Percentiles rank a stretch among this genome's conserved stretches.
phyloP scores from a whole-genome alignment of 1,140 invertebrate species.

The Brachionus manjavacas region DNA sequence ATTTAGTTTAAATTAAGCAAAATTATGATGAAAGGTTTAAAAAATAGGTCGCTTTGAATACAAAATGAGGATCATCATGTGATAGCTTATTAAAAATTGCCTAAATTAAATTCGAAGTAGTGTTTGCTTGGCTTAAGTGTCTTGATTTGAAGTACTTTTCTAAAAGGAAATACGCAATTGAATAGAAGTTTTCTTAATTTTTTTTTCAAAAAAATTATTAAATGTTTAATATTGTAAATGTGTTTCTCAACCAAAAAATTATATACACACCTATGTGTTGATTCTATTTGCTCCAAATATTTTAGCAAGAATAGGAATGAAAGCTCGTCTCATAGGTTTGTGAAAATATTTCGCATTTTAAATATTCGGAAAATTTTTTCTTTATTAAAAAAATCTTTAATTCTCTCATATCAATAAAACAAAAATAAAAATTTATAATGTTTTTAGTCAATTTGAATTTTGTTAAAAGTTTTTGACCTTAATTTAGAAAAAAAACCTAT shows the following conservation, averaged over 20 bases:
- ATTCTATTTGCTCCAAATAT: neutral
- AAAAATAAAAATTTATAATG: neutral
- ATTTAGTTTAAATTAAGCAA: neutral
- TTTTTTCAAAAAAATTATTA: neutral
- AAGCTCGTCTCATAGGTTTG: neutral
- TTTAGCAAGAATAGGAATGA: neutral
- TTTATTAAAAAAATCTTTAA: neutral
- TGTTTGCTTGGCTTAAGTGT: neutral
- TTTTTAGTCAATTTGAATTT: neutral
- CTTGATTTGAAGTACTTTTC: neutral
- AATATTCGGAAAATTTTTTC: neutral
- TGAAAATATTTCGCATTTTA: neutral
- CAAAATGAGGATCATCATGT: neutral
- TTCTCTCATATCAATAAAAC: neutral
- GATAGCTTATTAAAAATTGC: neutral
- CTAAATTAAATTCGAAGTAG: neutral
- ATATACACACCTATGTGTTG: neutral
- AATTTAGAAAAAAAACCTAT: no score
- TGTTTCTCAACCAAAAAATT: no score
- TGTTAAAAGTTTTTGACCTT: no score
- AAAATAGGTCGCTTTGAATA: neutral
- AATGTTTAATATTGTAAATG: no score
- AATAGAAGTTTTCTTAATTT: neutral
- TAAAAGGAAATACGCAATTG: neutral
- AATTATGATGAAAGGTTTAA: slow-evolving; percentile 3